phyloP scores from a whole-genome alignment of 2,113 vertebrate genomes.

The Rhinolophus sinicus region DNA sequence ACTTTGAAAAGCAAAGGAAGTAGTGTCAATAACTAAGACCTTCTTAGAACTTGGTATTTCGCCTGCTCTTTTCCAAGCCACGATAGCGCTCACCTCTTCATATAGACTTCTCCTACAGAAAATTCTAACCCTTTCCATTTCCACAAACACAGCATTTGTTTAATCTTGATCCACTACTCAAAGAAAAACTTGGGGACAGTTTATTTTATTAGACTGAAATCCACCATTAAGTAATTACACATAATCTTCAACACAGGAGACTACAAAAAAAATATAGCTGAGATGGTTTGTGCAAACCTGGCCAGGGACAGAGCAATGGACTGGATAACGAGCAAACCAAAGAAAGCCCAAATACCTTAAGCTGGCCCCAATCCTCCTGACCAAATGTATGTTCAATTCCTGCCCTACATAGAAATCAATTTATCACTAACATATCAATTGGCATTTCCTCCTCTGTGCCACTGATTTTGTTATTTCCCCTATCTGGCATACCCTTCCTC shows the following conservation, averaged over 20 bases:
- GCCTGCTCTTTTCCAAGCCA: not conserved
- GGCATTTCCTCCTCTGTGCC: not conserved
- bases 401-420: not conserved
- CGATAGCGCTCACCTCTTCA: not conserved
- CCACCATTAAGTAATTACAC: not conserved
- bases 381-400: not conserved
- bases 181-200: not conserved
- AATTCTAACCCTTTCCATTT: not conserved
- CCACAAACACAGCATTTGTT: not conserved
- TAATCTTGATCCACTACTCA: not conserved
- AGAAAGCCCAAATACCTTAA: not conserved
- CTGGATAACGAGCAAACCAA: not conserved
- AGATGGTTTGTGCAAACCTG: not conserved
- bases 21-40: not conserved
- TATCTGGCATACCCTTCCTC: not conserved
- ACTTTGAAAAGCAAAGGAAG: conserved; percentile 6
- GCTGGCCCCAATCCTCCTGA: not conserved
- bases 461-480: not conserved
- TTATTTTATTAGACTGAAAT: not conserved
- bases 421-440: not conserved
- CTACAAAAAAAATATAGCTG: not conserved
- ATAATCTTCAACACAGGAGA: not conserved
- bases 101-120: not conserved
- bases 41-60: not conserved
- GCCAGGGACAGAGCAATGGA: not conserved